Percentiles rank a stretch among this genome's conserved stretches.
Evolutionary conservation across 2,888 invertebrate genomes (phyloP).

Genomic region (Camponotus fellah): DNA sequence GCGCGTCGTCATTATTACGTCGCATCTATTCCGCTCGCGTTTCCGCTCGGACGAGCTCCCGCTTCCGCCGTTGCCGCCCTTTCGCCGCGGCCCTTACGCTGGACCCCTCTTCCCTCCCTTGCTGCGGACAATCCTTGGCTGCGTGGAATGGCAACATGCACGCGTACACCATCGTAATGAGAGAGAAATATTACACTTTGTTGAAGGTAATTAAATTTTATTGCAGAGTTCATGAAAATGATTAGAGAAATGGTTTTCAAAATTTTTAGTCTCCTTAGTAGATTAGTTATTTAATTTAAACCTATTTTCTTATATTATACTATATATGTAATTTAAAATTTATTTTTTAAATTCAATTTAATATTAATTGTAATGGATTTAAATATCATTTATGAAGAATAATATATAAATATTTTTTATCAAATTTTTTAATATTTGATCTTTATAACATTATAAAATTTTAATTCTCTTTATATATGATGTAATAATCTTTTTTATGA

Average conservation of each 20-base stretch:
- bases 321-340: not conserved
- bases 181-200: not conserved
- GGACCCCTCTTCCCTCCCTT: not conserved
- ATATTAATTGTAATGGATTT: not conserved
- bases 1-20: constrained; percentile 74
- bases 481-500: too few species aligned
- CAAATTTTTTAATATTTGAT: not conserved
- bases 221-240: not conserved
- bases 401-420: not conserved
- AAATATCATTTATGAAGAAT: not conserved
- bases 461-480: too few species aligned
- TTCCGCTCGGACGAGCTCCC: constrained; percentile 65
- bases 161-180: not conserved
- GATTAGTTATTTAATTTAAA: not conserved
- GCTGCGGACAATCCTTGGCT: not conserved
- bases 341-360: not conserved
- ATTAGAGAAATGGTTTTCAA: not conserved
- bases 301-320: not conserved
- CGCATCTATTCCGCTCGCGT: constrained; percentile 73
- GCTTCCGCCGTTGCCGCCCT: constrained; percentile 52
- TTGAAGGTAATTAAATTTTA: not conserved
- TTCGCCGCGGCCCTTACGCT: not conserved
- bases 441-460: too few species aligned
- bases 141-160: not conserved
- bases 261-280: not conserved